Evolutionary conservation across 1,140 invertebrate genomes (phyloP), one percentile per base, ranked within the genome.

Genomic region (Cydia pomonella): DNA sequence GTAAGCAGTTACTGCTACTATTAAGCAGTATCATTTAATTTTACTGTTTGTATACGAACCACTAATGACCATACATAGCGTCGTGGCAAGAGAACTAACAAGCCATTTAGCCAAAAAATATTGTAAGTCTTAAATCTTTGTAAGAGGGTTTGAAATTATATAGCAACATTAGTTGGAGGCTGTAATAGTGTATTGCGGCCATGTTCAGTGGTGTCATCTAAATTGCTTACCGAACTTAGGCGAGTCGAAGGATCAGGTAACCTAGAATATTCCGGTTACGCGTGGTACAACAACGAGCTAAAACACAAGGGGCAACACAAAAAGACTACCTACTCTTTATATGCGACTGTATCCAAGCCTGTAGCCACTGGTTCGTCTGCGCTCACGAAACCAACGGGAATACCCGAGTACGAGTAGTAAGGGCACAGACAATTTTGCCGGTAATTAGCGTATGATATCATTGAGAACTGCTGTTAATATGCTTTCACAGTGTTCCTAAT

Each of bases 401-500:
- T 53, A 3, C 44, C 2, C 13, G 44, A 47, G 3, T 47, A 38
- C 33, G 33, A 33, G 7, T 38, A 38, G 33, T 38, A 38, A 38
- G 33, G 44, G n/a, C 18, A 53, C 50, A 53, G 50, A 53, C 50
- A 53, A 18, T 53, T 66, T 66, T 66, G 63, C 63, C 63, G 16
- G 63, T 66, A 66, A 66, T 66, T 66, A 66, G 63, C 63, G 63
- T 66, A 27, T 66, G 29, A 66, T 66, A 66, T 66, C 63, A 66
- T 66, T 66, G 63, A 29, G 63, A 66, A 66, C 25, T 66, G 63
- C 29, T 66, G 29, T n/a, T 66, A 66, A 66, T 27, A 66, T 66
- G 63, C 25, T 29, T 66, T 66, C 33, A 38, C 63, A 66, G 16
- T 66, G 29, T 66, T 33, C 63, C 27, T 66, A 66, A 66, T 66